These are phyloP conservation scores for Oreochromis grahami DNA, from an alignment of 2,797 vertebrate species.

Conservation along the genomic window DNA sequence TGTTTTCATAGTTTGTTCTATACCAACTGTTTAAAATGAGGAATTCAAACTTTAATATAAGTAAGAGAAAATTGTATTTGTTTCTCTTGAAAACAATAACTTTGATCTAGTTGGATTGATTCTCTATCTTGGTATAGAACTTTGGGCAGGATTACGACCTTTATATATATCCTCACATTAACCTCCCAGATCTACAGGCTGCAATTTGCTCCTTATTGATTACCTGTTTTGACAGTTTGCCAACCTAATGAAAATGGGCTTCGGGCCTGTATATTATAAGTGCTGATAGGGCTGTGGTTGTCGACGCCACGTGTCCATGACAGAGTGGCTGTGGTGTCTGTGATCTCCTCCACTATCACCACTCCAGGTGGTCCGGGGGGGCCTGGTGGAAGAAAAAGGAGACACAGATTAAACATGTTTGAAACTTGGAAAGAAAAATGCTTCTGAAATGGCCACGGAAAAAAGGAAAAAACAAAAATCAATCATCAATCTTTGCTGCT, in stretches of 20 bases:
- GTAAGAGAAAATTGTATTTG: not conserved
- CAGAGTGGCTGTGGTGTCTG: conserved; percentile 88
- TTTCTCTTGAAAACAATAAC: not conserved
- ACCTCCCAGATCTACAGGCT: conserved; percentile 23
- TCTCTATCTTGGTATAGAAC: not conserved
- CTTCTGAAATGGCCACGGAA: not conserved
- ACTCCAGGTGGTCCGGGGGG: conserved; percentile 94
- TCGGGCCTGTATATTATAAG: conserved; percentile 93
- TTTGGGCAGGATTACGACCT: conserved; percentile 19
- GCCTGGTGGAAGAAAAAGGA: conserved; percentile 70
- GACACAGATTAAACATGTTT: not conserved
- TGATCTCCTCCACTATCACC: conserved; percentile 97
- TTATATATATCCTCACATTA: conserved; percentile 6
- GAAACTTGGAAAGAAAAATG: not conserved
- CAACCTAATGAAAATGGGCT: conserved; percentile 97
- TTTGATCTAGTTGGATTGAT: not conserved
- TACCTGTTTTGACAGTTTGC: conserved; percentile 97
- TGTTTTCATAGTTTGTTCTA: not conserved
- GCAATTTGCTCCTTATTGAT: conserved; percentile 59
- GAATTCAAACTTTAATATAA: not conserved
- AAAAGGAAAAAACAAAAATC: not conserved
- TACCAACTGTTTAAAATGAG: not conserved
- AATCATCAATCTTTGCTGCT: not conserved
- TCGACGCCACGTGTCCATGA: conserved; percentile 93
- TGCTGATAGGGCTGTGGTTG: conserved; percentile 94